phyloP scores from a whole-genome alignment of 1,140 invertebrate genomes.

The Drosophila varians region DNA sequence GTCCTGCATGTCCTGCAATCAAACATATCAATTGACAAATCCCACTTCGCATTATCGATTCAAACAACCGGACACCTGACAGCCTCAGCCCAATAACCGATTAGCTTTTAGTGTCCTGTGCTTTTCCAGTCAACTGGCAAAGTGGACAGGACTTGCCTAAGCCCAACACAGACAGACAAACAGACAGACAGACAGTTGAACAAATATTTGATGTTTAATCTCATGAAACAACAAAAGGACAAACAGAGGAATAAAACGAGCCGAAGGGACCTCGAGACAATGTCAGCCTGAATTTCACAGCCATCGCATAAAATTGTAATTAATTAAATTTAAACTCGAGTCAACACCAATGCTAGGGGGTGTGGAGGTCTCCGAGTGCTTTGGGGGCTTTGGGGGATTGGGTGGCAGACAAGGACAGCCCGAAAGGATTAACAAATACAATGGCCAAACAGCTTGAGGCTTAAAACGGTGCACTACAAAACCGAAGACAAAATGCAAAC shows the following conservation, averaged over 20 bases:
- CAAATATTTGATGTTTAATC: constrained; percentile 49
- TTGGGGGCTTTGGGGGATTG: neutral
- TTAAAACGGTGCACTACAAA: constrained; percentile 66
- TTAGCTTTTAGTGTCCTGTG: constrained; percentile 24
- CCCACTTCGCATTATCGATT: constrained; percentile 30
- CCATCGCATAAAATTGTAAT: constrained; percentile 72
- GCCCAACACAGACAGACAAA: no score
- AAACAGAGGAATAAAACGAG: constrained; percentile 21
- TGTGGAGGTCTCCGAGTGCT: neutral
- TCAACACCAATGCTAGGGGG: constrained; percentile 9
- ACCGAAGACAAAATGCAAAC: constrained; percentile 76
- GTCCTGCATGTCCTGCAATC: neutral
- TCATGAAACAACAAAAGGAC: constrained; percentile 59
- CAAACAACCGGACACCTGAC: constrained; percentile 62
- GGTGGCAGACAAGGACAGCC: constrained; percentile 24
- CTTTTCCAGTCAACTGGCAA: constrained; percentile 41
- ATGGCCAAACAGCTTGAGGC: constrained; percentile 70
- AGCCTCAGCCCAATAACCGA: constrained; percentile 31
- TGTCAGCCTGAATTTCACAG: constrained; percentile 50
- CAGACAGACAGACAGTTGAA: constrained; percentile 22
- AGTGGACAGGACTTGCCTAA: constrained; percentile 54
- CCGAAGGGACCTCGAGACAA: constrained; percentile 1
- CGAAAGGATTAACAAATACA: constrained; percentile 76
- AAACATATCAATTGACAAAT: constrained; percentile 17
- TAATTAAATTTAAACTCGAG: constrained; percentile 78